Conservation (phyloP, 2,888 invertebrate species). For the Carpatolechia fugitivella region DNA sequence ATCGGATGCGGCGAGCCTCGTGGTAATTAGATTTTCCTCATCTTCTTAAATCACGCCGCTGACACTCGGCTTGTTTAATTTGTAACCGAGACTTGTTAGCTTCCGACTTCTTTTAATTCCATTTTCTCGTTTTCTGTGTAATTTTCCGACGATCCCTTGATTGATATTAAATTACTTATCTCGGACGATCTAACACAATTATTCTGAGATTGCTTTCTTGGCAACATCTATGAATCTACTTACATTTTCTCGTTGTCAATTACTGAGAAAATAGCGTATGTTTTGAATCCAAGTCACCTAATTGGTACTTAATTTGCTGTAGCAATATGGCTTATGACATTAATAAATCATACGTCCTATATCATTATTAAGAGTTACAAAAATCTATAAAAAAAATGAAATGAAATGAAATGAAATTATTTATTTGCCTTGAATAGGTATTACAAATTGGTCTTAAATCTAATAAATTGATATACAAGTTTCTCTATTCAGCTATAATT, state of each 20-base stretch:
- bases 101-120: slow-evolving; percentile 65
- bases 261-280: neutral
- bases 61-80: slow-evolving; percentile 73
- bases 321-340: no score
- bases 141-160: slow-evolving; percentile 49
- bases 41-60: slow-evolving; percentile 70
- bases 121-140: slow-evolving; percentile 53
- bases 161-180: slow-evolving; percentile 56
- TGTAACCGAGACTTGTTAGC: slow-evolving; percentile 77
- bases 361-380: no score
- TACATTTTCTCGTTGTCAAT: neutral
- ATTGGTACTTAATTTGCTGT: neutral
- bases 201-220: slow-evolving; percentile 24
- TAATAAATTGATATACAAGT: no score
- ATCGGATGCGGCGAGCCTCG: slow-evolving; percentile 64
- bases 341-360: no score
- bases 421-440: no score
- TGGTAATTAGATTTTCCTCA: slow-evolving; percentile 77
- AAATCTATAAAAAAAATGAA: no score
- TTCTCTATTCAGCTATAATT: no score
- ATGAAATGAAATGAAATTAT: no score
- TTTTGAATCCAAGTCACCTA: neutral
- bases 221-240: slow-evolving; percentile 27
- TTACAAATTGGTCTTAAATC: no score
- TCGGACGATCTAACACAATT: slow-evolving; percentile 27